These are phyloP conservation scores for Drosophila quinaria DNA, from an alignment of 2,888 invertebrate genomes.

Conservation along the genomic window DNA sequence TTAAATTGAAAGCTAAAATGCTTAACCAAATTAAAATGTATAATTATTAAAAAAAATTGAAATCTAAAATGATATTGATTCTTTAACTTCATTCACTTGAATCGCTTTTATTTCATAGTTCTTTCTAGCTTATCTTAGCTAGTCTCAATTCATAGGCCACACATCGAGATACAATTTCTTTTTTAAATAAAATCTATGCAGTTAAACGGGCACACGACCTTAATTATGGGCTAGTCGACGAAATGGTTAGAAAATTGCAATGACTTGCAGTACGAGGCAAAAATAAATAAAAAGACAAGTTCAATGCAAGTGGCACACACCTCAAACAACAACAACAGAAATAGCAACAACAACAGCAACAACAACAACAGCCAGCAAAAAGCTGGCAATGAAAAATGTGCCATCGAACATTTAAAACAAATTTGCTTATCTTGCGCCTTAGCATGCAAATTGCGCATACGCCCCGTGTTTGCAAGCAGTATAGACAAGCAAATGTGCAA, in stretches of 20 bases:
- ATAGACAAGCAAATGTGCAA: conserved; percentile 22
- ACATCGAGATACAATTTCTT: conserved; percentile 2
- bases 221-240: conserved; percentile 60
- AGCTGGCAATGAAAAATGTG: conserved; percentile 50
- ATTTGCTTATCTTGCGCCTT: conserved; percentile 64
- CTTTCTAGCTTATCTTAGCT: background rate
- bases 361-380: conserved; percentile 7
- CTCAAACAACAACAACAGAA: conserved; percentile 6
- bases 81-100: background rate
- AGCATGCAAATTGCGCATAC: conserved; percentile 78
- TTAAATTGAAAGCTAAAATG: no score
- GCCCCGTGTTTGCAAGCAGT: conserved; percentile 55
- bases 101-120: background rate
- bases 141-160: conserved; percentile 16
- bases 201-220: conserved; percentile 61
- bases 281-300: conserved; percentile 60
- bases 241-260: conserved; percentile 29
- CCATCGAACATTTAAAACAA: conserved; percentile 54
- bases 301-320: conserved; percentile 67
- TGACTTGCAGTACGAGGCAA: conserved; percentile 46
- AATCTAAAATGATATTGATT: background rate
- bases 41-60: no score
- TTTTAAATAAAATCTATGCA: background rate
- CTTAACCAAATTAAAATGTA: no score
- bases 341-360: conserved; percentile 3